phyloP scores from a whole-genome alignment of 2,888 invertebrate species.

The Spodoptera picta region DNA sequence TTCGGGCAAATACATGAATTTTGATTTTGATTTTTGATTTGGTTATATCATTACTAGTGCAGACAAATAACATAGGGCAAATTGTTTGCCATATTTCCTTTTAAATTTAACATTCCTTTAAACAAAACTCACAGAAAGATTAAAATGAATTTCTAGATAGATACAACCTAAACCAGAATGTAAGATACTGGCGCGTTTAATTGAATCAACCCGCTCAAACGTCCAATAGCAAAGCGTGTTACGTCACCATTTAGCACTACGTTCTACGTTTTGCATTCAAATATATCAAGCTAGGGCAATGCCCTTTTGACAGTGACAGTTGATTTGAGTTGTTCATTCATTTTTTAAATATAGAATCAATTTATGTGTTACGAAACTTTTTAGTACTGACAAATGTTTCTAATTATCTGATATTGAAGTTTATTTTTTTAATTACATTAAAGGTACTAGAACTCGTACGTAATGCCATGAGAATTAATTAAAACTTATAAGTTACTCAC shows the following conservation, averaged over 20 bases:
- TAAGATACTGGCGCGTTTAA: constrained; percentile 30
- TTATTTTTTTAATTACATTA: too few relatives aligned
- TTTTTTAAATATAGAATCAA: neutral
- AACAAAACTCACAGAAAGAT: constrained; percentile 1
- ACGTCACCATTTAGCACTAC: constrained; percentile 9
- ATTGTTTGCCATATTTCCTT: too few relatives aligned
- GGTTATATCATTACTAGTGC: too few relatives aligned
- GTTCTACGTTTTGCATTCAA: constrained; percentile 7
- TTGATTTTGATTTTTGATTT: too few relatives aligned
- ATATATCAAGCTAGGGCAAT: constrained; percentile 18
- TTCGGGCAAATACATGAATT: too few relatives aligned
- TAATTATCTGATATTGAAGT: too few relatives aligned
- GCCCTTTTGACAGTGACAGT: constrained; percentile 1
- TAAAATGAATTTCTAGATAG: neutral
- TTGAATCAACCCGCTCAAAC: constrained; percentile 36
- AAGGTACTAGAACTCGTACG: too few relatives aligned
- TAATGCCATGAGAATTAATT: too few relatives aligned
- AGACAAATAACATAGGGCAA: too few relatives aligned
- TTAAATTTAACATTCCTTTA: too few relatives aligned
- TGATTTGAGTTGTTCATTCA: constrained; percentile 2
- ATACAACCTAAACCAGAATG: constrained; percentile 1
- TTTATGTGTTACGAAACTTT: neutral
- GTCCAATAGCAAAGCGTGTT: constrained; percentile 37
- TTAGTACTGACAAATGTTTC: too few relatives aligned
- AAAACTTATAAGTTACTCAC: too few relatives aligned